These are phyloP conservation scores for Amphibalanus amphitrite DNA, from an alignment of 1,140 invertebrate genomes.

Conservation along the genomic window DNA sequence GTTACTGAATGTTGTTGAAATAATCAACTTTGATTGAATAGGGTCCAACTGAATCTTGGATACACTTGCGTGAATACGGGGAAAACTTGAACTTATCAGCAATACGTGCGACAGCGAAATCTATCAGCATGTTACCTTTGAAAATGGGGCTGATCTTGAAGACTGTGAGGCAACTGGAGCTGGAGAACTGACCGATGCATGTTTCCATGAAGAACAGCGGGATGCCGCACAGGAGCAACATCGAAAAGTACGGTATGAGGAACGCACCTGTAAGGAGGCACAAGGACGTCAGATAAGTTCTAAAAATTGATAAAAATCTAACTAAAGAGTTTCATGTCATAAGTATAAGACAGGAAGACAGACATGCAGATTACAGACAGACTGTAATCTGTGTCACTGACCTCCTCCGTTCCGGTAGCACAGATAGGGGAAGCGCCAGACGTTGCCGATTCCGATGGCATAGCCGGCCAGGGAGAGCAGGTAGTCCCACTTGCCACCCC, in stretches of 20 bases:
- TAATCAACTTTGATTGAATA: too few species aligned
- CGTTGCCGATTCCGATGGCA: slow-evolving; percentile 86
- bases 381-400: slow-evolving; percentile 16
- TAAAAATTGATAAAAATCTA: too few species aligned
- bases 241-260: slow-evolving; percentile 18
- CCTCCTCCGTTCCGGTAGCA: slow-evolving; percentile 84
- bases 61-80: too few species aligned
- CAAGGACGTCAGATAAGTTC: background rate
- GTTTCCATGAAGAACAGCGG: slow-evolving; percentile 85
- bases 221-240: slow-evolving; percentile 43
- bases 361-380: too few species aligned
- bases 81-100: too few species aligned
- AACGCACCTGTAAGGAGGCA: slow-evolving; percentile 16
- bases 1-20: too few species aligned
- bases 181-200: slow-evolving; percentile 54
- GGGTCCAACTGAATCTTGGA: too few species aligned
- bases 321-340: too few species aligned
- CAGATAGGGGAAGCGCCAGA: slow-evolving; percentile 80
- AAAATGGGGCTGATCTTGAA: slow-evolving; percentile 14
- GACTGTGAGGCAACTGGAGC: slow-evolving; percentile 14
- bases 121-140: slow-evolving; percentile 15
- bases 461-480: slow-evolving; percentile 77
- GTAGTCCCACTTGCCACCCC: slow-evolving; percentile 77
- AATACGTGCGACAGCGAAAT: too few species aligned
- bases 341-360: too few species aligned